Percentiles rank a stretch among this genome's conserved stretches.
These are phyloP conservation scores for Drosophila setifemur DNA, from an alignment of 1,140 invertebrate species.

Conservation along the genomic window DNA sequence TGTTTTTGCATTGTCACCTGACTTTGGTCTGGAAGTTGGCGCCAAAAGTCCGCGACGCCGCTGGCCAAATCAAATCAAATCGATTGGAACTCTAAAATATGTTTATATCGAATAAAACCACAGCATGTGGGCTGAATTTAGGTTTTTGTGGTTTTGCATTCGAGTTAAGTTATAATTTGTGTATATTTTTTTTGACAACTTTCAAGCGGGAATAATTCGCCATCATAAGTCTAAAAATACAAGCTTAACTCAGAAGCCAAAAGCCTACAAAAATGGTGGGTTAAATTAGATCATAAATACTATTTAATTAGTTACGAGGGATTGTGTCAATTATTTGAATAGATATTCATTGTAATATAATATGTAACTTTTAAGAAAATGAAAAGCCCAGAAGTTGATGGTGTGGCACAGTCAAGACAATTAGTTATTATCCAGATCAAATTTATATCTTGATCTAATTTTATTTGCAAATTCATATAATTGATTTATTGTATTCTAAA, in stretches of 20 bases:
- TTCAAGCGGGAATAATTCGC: conserved; percentile 49
- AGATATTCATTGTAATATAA: too few relatives aligned
- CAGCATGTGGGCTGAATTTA: conserved; percentile 56
- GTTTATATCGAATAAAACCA: conserved; percentile 31
- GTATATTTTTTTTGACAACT: conserved; percentile 64
- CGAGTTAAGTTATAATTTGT: conserved; percentile 72
- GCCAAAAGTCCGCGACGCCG: conserved; percentile 55
- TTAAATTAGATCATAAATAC: background rate
- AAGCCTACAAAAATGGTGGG: conserved; percentile 5
- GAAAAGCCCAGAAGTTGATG: too few relatives aligned
- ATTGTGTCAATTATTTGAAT: background rate
- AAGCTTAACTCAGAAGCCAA: conserved; percentile 53
- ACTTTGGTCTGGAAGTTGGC: conserved; percentile 41
- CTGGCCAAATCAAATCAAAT: conserved; percentile 67
- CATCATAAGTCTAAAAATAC: conserved; percentile 71
- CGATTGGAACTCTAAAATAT: conserved; percentile 52
- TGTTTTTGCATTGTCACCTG: conserved; percentile 67
- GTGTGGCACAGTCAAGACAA: too few relatives aligned
- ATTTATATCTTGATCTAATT: too few relatives aligned
- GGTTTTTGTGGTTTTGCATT: conserved; percentile 58
- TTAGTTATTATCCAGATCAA: too few relatives aligned
- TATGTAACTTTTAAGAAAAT: too few relatives aligned
- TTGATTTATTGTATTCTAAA: too few relatives aligned
- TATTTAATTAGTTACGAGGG: background rate
- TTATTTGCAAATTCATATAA: too few relatives aligned